phyloP scores from a whole-genome alignment of 2,797 vertebrate genomes.

The Paguma larvata region DNA sequence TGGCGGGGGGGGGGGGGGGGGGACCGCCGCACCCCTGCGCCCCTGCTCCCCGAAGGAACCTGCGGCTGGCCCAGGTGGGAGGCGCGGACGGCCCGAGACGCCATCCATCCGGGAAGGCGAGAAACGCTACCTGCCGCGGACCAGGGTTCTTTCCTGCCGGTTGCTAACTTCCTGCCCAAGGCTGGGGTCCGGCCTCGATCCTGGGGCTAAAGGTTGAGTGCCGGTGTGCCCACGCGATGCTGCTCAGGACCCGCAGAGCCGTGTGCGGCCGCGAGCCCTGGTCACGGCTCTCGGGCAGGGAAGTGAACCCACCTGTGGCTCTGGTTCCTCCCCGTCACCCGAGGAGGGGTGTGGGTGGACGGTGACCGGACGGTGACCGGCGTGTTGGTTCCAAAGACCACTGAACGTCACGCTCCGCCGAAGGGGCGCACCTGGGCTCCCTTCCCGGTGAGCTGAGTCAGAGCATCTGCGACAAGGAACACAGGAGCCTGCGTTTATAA shows the following conservation, averaged over 20 bases:
- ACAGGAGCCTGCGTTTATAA: background rate
- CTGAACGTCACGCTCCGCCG: fast-evolving
- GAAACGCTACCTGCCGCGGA: background rate
- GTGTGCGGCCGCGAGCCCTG: fast-evolving
- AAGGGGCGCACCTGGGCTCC: background rate
- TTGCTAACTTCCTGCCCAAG: background rate
- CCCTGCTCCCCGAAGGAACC: background rate
- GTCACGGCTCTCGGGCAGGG: fast-evolving
- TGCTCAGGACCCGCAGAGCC: background rate
- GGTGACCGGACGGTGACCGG: background rate
- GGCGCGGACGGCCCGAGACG: too few relatives aligned
- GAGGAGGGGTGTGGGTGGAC: background rate
- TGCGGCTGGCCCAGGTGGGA: background rate
- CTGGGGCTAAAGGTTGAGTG: background rate
- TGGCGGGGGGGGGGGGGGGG: fast-evolving
- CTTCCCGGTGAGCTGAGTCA: background rate
- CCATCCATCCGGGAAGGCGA: background rate
- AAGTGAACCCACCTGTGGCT: background rate
- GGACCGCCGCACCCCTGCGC: background rate
- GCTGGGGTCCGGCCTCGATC: fast-evolving
- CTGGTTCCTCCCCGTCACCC: background rate
- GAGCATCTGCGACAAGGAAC: background rate
- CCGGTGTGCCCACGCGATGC: background rate
- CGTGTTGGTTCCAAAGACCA: background rate
- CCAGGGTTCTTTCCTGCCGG: background rate